These are phyloP conservation scores for Bruchidius siliquastri DNA, from an alignment of 2,888 invertebrate genomes.

Conservation along the genomic window DNA sequence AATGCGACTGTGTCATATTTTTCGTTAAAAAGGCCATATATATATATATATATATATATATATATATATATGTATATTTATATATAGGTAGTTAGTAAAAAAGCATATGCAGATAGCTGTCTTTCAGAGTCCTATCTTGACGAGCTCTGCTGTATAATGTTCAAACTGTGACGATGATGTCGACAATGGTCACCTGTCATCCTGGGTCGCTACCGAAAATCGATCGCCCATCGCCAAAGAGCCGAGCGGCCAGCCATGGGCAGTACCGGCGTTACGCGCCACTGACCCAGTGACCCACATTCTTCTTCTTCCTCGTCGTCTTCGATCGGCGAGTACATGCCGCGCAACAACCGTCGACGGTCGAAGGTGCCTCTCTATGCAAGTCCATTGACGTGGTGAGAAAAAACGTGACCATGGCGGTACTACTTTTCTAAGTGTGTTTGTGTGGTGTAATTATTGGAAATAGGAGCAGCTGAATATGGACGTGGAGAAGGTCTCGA, in stretches of 20 bases:
- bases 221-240: background rate
- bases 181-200: background rate
- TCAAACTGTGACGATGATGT: background rate
- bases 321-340: constrained; percentile 13
- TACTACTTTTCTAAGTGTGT: background rate
- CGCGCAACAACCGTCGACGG: background rate
- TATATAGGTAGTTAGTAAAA: no score
- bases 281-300: constrained; percentile 46
- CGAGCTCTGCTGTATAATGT: background rate
- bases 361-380: background rate
- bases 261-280: constrained; percentile 43
- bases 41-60: no score
- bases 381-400: constrained; percentile 4
- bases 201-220: background rate
- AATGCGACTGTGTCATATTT: no score
- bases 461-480: background rate
- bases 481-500: background rate
- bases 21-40: no score
- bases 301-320: constrained; percentile 23
- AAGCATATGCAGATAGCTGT: no score
- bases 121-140: no score
- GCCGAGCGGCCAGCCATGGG: constrained; percentile 25
- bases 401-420: background rate
- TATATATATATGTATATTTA: no score
- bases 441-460: background rate